Conservation (phyloP, 2,113 vertebrate species). For the Turdus rufiventris region DNA sequence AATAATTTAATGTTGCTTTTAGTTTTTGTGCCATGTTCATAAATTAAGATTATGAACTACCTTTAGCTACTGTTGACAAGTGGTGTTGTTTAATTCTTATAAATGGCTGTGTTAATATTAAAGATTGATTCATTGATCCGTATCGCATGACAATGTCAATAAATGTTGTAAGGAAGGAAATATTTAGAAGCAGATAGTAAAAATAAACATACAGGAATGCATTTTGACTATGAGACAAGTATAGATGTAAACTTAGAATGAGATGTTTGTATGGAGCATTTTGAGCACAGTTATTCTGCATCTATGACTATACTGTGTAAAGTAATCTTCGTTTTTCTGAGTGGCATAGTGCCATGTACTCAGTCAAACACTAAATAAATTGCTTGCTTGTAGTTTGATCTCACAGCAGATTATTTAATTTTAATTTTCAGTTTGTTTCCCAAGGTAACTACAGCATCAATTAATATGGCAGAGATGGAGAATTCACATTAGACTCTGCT, state of each 20-base stretch:
- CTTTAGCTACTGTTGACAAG: background rate
- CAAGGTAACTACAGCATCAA: background rate
- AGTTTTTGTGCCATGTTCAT: background rate
- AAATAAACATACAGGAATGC: constrained; percentile 8
- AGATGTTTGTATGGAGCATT: constrained; percentile 23
- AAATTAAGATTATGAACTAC: background rate
- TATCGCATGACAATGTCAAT: background rate
- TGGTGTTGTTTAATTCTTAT: background rate
- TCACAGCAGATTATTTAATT: constrained; percentile 8
- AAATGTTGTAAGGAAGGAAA: background rate
- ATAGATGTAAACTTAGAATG: background rate
- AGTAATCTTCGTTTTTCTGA: background rate
- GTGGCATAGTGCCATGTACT: background rate
- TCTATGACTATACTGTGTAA: background rate
- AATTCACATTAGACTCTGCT: background rate
- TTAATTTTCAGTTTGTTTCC: constrained; percentile 37
- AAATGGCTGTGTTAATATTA: background rate
- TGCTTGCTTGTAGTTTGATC: background rate
- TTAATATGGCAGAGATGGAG: constrained; percentile 19
- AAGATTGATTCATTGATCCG: background rate
- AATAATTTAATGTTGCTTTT: background rate
- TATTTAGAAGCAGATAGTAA: background rate
- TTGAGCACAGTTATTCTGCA: background rate
- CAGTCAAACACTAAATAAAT: background rate
- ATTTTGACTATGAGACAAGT: constrained; percentile 6